Percentiles rank a stretch among this genome's conserved stretches.
Conservation (phyloP, 2,797 vertebrate species). For the Gambelia wislizenii region DNA sequence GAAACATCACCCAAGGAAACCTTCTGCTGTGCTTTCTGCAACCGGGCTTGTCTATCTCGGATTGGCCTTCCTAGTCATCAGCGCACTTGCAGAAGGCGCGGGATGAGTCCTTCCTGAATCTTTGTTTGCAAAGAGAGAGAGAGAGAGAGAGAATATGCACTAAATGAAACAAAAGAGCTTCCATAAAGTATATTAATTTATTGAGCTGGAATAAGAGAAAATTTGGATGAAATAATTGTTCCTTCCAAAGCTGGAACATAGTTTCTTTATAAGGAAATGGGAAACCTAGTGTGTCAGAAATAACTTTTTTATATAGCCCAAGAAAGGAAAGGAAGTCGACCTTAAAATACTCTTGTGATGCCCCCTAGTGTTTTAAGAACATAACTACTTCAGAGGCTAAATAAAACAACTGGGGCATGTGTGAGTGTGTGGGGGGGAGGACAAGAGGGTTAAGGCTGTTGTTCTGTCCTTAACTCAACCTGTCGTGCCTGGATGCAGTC, state of each 20-base stretch:
- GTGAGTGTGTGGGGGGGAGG: background rate
- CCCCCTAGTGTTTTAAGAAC: slow-evolving; percentile 70
- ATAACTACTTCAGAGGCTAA: slow-evolving; percentile 20
- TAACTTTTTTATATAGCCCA: background rate
- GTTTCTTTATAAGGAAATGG: slow-evolving; percentile 42
- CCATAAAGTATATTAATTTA: background rate
- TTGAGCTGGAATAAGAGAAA: background rate
- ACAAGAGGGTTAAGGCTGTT: slow-evolving; percentile 15
- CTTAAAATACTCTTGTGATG: slow-evolving; percentile 57
- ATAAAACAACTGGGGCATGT: slow-evolving; percentile 25
- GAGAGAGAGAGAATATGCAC: no score
- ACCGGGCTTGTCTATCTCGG: no score
- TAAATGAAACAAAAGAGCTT: background rate
- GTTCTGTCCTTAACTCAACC: slow-evolving; percentile 27
- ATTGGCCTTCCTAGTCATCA: no score
- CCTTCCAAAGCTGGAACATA: slow-evolving; percentile 34
- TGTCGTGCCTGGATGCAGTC: slow-evolving; percentile 22
- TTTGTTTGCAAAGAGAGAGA: no score
- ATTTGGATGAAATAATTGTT: slow-evolving; percentile 36
- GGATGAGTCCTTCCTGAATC: no score
- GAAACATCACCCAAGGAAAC: no score
- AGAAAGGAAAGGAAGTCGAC: fast-evolving
- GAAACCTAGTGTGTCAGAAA: background rate
- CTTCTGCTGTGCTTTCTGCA: no score
- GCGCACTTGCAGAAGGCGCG: no score